Conservation (phyloP, 2,888 invertebrate genomes). For the Anarsia innoxiella region DNA sequence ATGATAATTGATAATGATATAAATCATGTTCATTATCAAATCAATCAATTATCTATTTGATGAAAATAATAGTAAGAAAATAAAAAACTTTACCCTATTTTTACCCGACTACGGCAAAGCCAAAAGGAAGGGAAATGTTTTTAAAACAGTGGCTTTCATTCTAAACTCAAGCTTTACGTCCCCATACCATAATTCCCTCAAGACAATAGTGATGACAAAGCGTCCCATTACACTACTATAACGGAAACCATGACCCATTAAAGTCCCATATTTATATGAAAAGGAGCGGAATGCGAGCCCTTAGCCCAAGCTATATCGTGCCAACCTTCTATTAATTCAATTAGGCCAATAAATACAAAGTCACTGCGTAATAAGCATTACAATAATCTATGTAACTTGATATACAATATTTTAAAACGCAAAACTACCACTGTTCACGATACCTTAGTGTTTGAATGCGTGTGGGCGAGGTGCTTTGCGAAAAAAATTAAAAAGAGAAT, state of each 20-base stretch:
- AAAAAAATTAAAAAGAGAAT: too few species aligned
- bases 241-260: slow-evolving; percentile 31
- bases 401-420: slow-evolving; percentile 69
- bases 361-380: slow-evolving; percentile 53
- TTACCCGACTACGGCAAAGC: too few species aligned
- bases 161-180: too few species aligned
- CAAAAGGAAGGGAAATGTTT: too few species aligned
- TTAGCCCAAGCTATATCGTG: slow-evolving; percentile 37
- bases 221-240: slow-evolving; percentile 13
- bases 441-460: slow-evolving; percentile 32
- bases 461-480: too few species aligned
- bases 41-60: too few species aligned
- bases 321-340: slow-evolving; percentile 60
- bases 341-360: slow-evolving; percentile 66
- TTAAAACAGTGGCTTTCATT: too few species aligned
- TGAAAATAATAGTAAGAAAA: too few species aligned
- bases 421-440: slow-evolving; percentile 38
- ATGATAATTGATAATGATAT: too few species aligned
- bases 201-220: slow-evolving; percentile 12
- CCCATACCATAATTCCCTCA: too few species aligned
- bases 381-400: slow-evolving; percentile 63
- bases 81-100: too few species aligned
- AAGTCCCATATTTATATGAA: slow-evolving; percentile 19
- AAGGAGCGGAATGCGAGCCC: slow-evolving; percentile 11
- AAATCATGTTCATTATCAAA: too few species aligned